Evolutionary conservation across 2,113 vertebrate species (phyloP).

Genomic region (Erythrolamprus reginae): DNA sequence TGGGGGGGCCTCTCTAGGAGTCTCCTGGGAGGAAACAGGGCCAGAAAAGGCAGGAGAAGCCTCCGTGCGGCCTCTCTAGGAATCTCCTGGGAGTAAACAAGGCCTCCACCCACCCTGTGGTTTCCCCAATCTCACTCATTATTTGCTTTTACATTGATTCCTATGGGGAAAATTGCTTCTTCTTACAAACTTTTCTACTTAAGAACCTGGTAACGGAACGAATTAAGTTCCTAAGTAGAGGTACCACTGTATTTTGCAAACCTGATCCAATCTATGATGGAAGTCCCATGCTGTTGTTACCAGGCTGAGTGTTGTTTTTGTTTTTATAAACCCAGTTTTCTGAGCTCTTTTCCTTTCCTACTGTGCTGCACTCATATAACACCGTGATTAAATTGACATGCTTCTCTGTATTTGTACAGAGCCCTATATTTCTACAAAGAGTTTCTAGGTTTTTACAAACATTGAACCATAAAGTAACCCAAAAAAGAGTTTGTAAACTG

Average conservation of each 20-base stretch:
- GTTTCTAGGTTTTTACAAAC: not conserved
- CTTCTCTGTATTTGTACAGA: not conserved
- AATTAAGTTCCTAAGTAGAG: too few relatives aligned
- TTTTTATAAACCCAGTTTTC: not conserved
- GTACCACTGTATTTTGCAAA: not conserved
- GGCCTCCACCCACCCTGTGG: too few relatives aligned
- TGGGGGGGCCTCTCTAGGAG: too few relatives aligned
- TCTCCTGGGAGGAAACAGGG: too few relatives aligned
- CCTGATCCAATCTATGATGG: not conserved
- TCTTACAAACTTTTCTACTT: too few relatives aligned
- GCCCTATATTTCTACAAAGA: not conserved
- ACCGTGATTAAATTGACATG: not conserved
- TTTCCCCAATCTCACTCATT: too few relatives aligned
- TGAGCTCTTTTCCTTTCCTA: not conserved
- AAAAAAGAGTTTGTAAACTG: not conserved
- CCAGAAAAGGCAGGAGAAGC: too few relatives aligned
- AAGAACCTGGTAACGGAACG: too few relatives aligned
- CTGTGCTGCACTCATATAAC: not conserved
- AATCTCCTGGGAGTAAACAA: too few relatives aligned
- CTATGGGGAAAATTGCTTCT: too few relatives aligned
- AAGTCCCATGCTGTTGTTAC: not conserved
- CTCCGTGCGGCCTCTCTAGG: too few relatives aligned
- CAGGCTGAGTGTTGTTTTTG: not conserved
- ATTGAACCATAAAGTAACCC: not conserved
- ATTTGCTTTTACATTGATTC: too few relatives aligned